Percentiles rank a stretch among this genome's conserved stretches.
Evolutionary conservation across 92 coral and sea anemone species (phyloP).

Genomic region (Paramuricea clavata): DNA sequence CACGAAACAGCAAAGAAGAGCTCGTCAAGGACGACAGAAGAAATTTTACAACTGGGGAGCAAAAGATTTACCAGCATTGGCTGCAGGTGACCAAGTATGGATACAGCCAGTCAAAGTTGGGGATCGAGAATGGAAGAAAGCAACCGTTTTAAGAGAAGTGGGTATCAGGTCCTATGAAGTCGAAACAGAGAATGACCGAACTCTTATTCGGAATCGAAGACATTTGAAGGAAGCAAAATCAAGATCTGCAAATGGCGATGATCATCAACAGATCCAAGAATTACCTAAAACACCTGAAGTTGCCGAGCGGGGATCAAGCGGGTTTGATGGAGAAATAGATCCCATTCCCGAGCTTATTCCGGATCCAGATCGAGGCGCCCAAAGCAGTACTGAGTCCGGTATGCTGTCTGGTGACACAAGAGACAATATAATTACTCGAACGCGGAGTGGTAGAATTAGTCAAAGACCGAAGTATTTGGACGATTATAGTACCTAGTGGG

Average conservation of each 20-base stretch:
- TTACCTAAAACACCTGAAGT: no score
- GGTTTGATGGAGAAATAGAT: neutral
- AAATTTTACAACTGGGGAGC: slow-evolving; percentile 30
- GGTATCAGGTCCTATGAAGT: neutral
- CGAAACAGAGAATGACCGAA: neutral
- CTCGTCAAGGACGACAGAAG: neutral
- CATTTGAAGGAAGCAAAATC: neutral
- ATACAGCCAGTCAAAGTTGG: neutral
- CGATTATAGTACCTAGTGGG: neutral
- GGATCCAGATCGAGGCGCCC: neutral
- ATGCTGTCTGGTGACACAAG: neutral
- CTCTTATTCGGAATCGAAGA: no score
- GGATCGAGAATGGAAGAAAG: neutral
- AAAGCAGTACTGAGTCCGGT: neutral
- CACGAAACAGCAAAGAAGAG: neutral
- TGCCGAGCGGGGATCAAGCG: neutral
- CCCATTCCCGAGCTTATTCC: neutral
- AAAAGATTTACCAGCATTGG: neutral
- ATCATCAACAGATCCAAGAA: neutral
- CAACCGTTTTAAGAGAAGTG: neutral
- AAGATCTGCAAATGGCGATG: neutral
- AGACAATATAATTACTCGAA: neutral
- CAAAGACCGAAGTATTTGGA: neutral
- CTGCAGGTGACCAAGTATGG: neutral
- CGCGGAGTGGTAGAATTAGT: neutral